Conservation (phyloP, 2,797 vertebrate species). For the Tangara arthus region DNA sequence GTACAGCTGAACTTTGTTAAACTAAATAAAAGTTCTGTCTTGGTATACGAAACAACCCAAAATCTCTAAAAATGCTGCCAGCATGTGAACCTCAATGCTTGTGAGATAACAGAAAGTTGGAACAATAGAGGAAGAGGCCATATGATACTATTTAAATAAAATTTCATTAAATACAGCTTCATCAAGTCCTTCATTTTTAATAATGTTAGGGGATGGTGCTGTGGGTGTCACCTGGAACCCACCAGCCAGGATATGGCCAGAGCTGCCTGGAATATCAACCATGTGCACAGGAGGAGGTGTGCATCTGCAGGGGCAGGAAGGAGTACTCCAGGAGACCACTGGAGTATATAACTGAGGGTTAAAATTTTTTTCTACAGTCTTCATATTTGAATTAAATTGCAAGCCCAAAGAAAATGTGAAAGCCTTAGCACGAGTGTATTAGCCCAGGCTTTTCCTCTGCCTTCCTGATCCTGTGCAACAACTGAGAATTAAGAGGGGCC, state of each 20-base stretch:
- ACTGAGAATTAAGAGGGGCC: neutral
- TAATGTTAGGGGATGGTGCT: neutral
- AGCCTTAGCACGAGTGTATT: neutral
- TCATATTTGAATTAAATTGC: neutral
- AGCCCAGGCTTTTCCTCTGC: neutral
- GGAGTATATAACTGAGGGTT: neutral
- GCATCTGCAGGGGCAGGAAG: neutral
- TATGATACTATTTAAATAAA: neutral
- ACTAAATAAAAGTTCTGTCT: slow-evolving; percentile 16
- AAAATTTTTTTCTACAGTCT: neutral
- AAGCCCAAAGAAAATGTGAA: neutral
- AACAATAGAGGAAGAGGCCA: slow-evolving; percentile 1
- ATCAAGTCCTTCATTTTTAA: neutral
- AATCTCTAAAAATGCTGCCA: slow-evolving; percentile 7
- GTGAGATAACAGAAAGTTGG: slow-evolving; percentile 34
- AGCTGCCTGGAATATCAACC: neutral
- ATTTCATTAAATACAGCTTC: neutral
- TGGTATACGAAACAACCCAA: neutral
- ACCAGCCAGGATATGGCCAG: accelerated
- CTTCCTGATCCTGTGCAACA: neutral
- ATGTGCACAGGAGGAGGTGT: accelerated
- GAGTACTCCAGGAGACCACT: neutral
- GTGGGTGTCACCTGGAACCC: neutral
- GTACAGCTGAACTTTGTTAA: slow-evolving; percentile 7
- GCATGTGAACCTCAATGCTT: neutral